phyloP scores from a whole-genome alignment of 2,113 vertebrate genomes.

The Lepus europaeus region DNA sequence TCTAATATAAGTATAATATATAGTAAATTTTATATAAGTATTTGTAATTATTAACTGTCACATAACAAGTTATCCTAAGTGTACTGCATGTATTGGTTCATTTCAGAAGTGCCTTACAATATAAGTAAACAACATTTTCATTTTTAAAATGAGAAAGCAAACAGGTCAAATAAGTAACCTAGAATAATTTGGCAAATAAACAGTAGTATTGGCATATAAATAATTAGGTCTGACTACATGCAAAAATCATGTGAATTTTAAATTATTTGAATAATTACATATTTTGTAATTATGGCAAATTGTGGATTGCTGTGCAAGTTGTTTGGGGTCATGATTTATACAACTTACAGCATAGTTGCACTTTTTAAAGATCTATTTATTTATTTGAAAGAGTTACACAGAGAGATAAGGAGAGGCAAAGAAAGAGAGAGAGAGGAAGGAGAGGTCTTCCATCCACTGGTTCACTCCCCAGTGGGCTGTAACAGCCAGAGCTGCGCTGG shows the following conservation, averaged over 20 bases:
- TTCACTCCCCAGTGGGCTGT: too few species aligned
- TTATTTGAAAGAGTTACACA: too few species aligned
- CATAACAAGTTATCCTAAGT: too few species aligned
- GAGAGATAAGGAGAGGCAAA: too few species aligned
- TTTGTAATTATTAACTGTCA: too few species aligned
- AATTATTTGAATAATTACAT: slow-evolving; percentile 36
- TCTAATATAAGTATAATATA: too few species aligned
- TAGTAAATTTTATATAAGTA: too few species aligned
- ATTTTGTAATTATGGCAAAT: not conserved
- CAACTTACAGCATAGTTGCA: not conserved
- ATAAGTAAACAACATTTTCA: slow-evolving; percentile 36
- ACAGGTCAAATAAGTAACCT: not conserved
- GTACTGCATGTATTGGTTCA: too few species aligned
- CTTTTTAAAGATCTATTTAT: not conserved
- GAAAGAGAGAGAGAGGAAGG: too few species aligned
- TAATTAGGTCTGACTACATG: not conserved
- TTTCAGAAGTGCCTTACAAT: slow-evolving; percentile 18
- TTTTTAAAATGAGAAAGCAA: slow-evolving; percentile 53
- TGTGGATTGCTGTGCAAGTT: not conserved
- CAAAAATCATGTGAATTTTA: slow-evolving; percentile 11
- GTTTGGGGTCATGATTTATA: not conserved
- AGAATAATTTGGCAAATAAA: slow-evolving; percentile 19
- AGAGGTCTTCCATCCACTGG: too few species aligned
- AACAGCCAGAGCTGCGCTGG: too few species aligned
- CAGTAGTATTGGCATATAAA: not conserved